Evolutionary conservation across 2,888 invertebrate genomes (phyloP), one percentile per base, ranked within the genome.

Genomic region (Polydesmus complanatus): DNA sequence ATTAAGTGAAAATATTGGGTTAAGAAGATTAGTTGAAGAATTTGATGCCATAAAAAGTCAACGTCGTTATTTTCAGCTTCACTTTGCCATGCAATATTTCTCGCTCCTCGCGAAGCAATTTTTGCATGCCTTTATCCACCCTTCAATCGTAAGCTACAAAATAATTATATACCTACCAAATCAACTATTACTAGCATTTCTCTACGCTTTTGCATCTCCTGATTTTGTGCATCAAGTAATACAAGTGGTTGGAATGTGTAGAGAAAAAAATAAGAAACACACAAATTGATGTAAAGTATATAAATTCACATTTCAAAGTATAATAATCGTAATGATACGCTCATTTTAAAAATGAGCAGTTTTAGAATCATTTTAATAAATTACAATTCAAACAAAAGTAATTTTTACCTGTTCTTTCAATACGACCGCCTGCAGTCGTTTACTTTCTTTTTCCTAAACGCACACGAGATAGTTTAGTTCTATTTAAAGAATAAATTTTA

Each of bases 201-300:
- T 79, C 85, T 83, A 78, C 86, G 85, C 79, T 85, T 85, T 79
- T 82, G 88, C 80, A 90, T 85, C 84, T 90, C 90, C 78, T 88
- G 53, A 53, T 37, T 8, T 37, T 37, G 37, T 37, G 37, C 37
- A 37, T 37, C 5, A 37, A 37, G 37, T 37, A 37, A 37, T 37
- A 37, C 37, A 37, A 37, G 37, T 37, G 37, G 37, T 37, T 37
- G 37, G 37, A 14, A 8, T 37, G 37, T 37, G 37, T 37, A 37
- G 14, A 37, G 37, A 37, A 37, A 37, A 26, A 27, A 51, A n/a
- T 49, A 37, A 63, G 27, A 53, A 25, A 56, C 11, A 25, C n/a
- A 54, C 47, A 61, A 53, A n/a, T 27, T n/a, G 18, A 26, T 23
- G 19, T n/a, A 37, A 23, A 62, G 3, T 84, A 81, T 85, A 86